Evolutionary conservation across 1,140 invertebrate genomes (phyloP).

Genomic region (Drosophila ogumai): DNA sequence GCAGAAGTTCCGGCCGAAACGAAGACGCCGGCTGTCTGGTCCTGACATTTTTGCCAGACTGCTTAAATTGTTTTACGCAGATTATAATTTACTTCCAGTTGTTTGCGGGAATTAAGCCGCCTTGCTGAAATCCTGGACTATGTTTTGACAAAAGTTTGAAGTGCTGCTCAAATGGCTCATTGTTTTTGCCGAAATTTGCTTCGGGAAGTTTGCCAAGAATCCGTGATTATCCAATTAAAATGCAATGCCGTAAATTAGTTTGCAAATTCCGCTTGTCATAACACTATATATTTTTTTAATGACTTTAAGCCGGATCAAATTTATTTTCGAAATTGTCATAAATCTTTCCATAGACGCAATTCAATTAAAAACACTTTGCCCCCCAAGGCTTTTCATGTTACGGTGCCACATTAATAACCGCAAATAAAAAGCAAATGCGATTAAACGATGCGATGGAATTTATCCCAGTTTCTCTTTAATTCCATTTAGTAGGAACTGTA

Average conservation of each 20-base stretch:
- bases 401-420: not conserved
- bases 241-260: conserved; percentile 1
- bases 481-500: not conserved
- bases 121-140: conserved; percentile 4
- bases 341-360: conserved; percentile 11
- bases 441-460: not conserved
- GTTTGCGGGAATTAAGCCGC: conserved; percentile 20
- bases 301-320: conserved; percentile 13
- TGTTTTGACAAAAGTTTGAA: conserved; percentile 25
- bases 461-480: not conserved
- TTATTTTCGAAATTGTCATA: conserved; percentile 1
- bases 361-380: conserved; percentile 14
- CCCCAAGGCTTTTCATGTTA: conserved; percentile 1
- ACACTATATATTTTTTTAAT: not conserved
- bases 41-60: conserved; percentile 39
- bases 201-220: conserved; percentile 1
- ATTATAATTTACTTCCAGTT: conserved; percentile 47
- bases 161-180: conserved; percentile 9
- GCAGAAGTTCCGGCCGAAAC: conserved; percentile 14
- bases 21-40: conserved; percentile 19
- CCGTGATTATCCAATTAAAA: conserved; percentile 16
- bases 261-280: conserved; percentile 1
- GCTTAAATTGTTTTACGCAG: conserved; percentile 48
- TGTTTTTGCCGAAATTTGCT: conserved; percentile 9
- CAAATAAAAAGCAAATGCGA: conserved; percentile 7